Base-by-base conservation (phyloP, 2,113 vertebrate genomes). In the Misgurnus anguillicaudatus region DNA sequence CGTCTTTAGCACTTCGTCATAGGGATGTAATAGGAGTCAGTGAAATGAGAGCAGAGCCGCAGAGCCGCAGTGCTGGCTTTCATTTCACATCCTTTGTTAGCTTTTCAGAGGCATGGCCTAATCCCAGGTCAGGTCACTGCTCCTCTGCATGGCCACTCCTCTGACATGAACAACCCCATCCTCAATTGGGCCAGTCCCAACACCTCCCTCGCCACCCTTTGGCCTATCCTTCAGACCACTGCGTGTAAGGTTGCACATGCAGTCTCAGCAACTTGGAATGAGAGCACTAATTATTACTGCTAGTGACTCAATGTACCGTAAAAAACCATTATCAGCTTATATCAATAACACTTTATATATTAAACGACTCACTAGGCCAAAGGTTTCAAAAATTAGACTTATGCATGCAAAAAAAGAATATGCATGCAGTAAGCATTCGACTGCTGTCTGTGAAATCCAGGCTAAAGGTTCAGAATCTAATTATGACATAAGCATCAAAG, bases 71-170 rank as follows among this genome's bases (percentile, higher is more conserved):
- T 11, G 51, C 53, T 74, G 71, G 81, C 65, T 79, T 83, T 70
- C 71, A 71, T 77, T 82, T 77, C 80, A 77, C 77, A 80, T 71
- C 68, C 83, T 77, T 85, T 82, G 81, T 82, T 82, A 77, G 77
- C 67, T 55, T 64, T 80, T 76, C 62, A 72, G 67, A 80, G 77
- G 61, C 66, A 71, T 14, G 58, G 77, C 68, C 70, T 77, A 82
- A 82, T 79, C 77, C 83, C 57, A 48, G 68, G 36, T 78, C 66
- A 75, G 66, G 76, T 82, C 83, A 72, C 61, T 45, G 51, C 67
- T 80, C 42, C 51, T 17, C 38, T 61, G 41, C 60, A 31, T 71
- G 48, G 13, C 71, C 71, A 61, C 48, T 4, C 24, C 47, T 63
- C 48, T 62, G 17, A 41, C 42, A 70, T 5, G 57, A 41, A 77